These are phyloP conservation scores for Galerucella calmariensis DNA, from an alignment of 2,888 invertebrate genomes.

Conservation along the genomic window DNA sequence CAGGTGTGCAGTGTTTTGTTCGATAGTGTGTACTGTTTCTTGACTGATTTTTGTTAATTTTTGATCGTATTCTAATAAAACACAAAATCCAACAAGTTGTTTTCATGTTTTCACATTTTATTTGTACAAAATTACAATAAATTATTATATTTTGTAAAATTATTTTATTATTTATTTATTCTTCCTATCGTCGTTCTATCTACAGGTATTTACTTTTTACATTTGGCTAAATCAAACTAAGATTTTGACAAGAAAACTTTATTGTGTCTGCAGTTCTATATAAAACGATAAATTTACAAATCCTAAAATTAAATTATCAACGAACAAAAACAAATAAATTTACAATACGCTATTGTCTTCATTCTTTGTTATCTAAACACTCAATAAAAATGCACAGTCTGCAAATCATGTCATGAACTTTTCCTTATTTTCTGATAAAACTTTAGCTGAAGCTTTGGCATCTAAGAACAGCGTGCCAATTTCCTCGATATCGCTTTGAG, in stretches of 20 bases:
- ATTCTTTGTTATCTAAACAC: neutral
- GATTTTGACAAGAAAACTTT: no score
- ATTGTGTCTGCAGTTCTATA: no score
- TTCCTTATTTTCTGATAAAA: conserved; percentile 88
- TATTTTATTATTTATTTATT: conserved; percentile 42
- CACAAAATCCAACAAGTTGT: conserved; percentile 52
- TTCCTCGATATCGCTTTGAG: conserved; percentile 85
- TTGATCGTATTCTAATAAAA: conserved; percentile 60
- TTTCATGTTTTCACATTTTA: conserved; percentile 49
- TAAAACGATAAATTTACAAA: no score
- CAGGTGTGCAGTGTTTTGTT: conserved; percentile 63
- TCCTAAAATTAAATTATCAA: no score
- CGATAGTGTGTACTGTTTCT: conserved; percentile 62
- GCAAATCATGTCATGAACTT: conserved; percentile 86
- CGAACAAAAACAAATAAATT: no score
- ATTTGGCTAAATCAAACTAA: no score
- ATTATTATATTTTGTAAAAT: conserved; percentile 52
- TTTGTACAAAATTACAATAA: conserved; percentile 55
- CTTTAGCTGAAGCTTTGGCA: conserved; percentile 95
- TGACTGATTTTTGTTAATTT: conserved; percentile 63
- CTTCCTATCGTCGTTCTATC: neutral
- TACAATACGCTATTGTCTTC: no score
- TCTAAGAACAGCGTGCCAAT: conserved; percentile 90
- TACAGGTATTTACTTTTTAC: neutral
- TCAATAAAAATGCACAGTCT: neutral